Base-by-base conservation (phyloP, 2,797 vertebrate genomes). In the Molossus alvarezi region DNA sequence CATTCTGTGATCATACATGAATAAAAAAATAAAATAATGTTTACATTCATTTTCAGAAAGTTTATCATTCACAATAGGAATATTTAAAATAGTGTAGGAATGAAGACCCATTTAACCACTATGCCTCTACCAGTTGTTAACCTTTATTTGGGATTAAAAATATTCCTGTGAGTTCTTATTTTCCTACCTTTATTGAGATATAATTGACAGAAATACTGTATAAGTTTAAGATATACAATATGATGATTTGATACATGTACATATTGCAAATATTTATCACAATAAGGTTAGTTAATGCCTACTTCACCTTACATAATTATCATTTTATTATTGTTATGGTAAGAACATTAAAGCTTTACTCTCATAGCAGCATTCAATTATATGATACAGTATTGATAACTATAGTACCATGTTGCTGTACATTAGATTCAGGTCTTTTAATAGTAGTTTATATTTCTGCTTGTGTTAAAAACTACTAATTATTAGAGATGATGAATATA, bases 11-110 rank as follows among this genome's bases (percentile, higher is more conserved):
- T 90, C 33, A 58, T 67, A 21, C 23, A 76, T 76, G 13, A 95
- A 76, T 91, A 21, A 88, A 60, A 93, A 91, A 80, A 53, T 90
- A 62, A 82, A 33, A 67, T 67, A n/a, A 67, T 67, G n/a, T 82
- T 87, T 82, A 37, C 18, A 69, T 92, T 94, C 27, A 51, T 86
- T 89, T 88, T 9, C 6, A 75, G 37, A 93, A 91, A 83, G 1
- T 60, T 95, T 65, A 51, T 87, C 23, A 88, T 91, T 96, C 27
- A 94, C 53, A 92, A 5, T 84, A 69, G 82, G n/a, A 92, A 62
- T 88, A 80, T 93, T 89, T 91, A 90, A 58, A 85, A 73, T 60
- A 79, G 10, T 76, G 4, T 79, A 67, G 53, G 12, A 95, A 76
- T 76, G 14, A 82, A 37, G 29, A 23, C 69, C 27, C 25, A 1